Evolutionary conservation across 2,888 invertebrate species (phyloP).

Genomic region (Erebia ligea): DNA sequence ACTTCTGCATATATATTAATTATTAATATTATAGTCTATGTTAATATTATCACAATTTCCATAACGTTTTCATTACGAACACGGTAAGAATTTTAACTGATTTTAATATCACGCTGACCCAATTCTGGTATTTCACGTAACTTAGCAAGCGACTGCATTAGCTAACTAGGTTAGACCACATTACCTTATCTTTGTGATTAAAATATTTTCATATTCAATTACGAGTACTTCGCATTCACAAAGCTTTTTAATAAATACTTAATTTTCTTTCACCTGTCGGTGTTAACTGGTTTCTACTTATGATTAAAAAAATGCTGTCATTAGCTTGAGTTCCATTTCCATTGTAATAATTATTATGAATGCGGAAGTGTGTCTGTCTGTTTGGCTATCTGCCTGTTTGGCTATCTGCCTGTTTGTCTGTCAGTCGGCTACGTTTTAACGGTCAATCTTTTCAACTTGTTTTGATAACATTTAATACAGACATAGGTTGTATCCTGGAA

Average conservation of each 20-base stretch:
- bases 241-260: background rate
- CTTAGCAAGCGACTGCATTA: conserved; percentile 32
- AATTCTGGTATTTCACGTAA: conserved; percentile 32
- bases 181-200: conserved; percentile 24
- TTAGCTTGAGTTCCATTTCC: no score
- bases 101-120: conserved; percentile 34
- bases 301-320: no score
- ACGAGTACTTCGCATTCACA: background rate
- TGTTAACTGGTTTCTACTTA: background rate
- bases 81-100: conserved; percentile 18
- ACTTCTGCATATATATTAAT: background rate
- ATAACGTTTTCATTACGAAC: background rate
- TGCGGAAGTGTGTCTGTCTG: no score
- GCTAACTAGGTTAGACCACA: conserved; percentile 30
- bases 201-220: conserved; percentile 12
- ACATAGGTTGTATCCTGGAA: no score
- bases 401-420: no score
- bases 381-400: no score
- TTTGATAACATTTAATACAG: no score
- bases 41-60: background rate
- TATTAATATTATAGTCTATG: background rate
- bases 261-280: background rate
- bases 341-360: no score
- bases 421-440: no score
- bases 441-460: no score